Percentiles rank a stretch among this genome's conserved stretches.
Conservation (phyloP, 53 echinoderm and acorn worm genomes). For the Henricia sp. region DNA sequence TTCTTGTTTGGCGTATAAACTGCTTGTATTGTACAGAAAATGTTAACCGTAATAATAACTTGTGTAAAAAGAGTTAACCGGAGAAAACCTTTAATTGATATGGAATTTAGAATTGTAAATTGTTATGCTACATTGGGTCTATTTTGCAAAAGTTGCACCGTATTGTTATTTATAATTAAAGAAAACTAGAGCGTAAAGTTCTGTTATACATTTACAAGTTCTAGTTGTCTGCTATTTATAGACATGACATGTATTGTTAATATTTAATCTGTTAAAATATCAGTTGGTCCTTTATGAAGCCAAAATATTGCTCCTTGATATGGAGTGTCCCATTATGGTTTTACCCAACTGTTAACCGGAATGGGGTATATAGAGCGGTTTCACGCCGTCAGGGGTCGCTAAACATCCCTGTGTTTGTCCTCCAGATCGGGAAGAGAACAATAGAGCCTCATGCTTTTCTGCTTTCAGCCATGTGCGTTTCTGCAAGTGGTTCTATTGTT, state of each 20-base stretch:
- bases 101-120: slow-evolving; percentile 48
- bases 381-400: too few relatives aligned
- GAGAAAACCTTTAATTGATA: neutral
- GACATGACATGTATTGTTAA: neutral
- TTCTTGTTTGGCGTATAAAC: slow-evolving; percentile 14
- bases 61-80: slow-evolving; percentile 23
- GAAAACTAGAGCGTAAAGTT: slow-evolving; percentile 43
- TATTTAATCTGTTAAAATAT: neutral
- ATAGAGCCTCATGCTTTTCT: too few relatives aligned
- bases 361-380: too few relatives aligned
- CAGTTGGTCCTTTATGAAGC: too few relatives aligned
- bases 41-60: slow-evolving; percentile 3
- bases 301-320: too few relatives aligned
- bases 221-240: too few relatives aligned
- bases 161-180: slow-evolving; percentile 30
- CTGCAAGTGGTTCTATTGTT: too few relatives aligned
- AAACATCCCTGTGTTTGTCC: too few relatives aligned
- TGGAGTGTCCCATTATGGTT: too few relatives aligned
- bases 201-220: slow-evolving; percentile 48
- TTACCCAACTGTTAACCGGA: too few relatives aligned
- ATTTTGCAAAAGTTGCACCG: slow-evolving; percentile 64
- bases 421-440: too few relatives aligned
- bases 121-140: slow-evolving; percentile 53
- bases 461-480: too few relatives aligned
- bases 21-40: slow-evolving; percentile 57